Evolutionary conservation across 2,888 invertebrate species (phyloP), one percentile per base, ranked within the genome.

Genomic region (Leucophenga montana): DNA sequence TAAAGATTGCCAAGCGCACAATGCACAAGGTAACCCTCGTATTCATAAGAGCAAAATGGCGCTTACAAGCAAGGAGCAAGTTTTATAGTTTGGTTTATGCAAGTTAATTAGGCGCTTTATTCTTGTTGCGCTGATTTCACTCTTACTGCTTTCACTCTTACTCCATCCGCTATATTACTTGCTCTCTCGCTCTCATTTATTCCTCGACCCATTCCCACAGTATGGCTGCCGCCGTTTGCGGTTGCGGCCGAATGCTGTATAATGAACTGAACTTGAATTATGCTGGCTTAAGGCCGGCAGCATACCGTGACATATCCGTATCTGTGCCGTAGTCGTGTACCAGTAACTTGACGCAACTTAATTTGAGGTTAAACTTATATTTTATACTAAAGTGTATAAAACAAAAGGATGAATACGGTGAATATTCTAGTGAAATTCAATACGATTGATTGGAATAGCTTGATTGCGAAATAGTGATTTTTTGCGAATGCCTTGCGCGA

Each of bases 61-160:
- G n/a, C n/a, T 14, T n/a, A 16, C n/a, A n/a, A n/a, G 13, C 14
- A 31, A 64, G 46, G 39, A 13, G 18, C 62, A 64, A 64, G 62
- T 64, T 64, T 64, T 64, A 64, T 64, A 64, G 62, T 64, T 64
- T 22, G 62, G 62, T 64, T 64, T 64, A 64, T 64, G 44, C 27
- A 64, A 48, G 62, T 64, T 64, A 64, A 64, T 64, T 64, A 64
- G 46, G 62, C 54, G 54, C 31, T 57, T 57, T 57, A 57, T 57
- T 27, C 13, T 57, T 54, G 54, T 39, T 39, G 39, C 39, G 11
- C 39, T 39, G 11, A 33, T n/a, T n/a, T n/a, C n/a, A n/a, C n/a
- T n/a, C n/a, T n/a, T n/a, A n/a, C n/a, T n/a, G n/a, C 39, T 39
- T 3, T 39, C 11, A 39, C 39, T 39, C 39, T 27, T 27, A 27